Conservation (phyloP, 2,113 vertebrate species). For the Himantopus leucocephalus region DNA sequence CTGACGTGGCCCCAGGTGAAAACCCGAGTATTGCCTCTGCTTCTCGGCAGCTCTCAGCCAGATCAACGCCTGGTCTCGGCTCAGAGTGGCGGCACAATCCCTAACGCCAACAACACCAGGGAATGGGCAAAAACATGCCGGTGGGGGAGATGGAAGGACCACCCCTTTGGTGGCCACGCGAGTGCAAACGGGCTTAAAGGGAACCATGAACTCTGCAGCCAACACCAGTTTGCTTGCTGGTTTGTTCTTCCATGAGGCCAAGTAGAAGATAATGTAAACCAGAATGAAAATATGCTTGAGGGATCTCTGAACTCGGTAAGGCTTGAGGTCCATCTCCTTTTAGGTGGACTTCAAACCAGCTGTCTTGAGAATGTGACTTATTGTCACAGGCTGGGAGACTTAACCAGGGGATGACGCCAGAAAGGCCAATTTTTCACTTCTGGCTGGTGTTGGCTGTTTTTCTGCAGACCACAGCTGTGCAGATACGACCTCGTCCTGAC, state of each 20-base stretch:
- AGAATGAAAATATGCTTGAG: background rate
- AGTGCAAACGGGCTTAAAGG: too few relatives aligned
- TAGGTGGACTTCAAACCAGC: background rate
- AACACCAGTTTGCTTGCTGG: background rate
- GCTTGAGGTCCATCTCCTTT: background rate
- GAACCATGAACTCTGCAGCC: background rate
- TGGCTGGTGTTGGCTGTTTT: background rate
- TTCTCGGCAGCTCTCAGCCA: background rate
- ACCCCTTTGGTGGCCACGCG: fast-evolving
- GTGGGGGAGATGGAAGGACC: background rate
- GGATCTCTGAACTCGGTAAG: too few relatives aligned
- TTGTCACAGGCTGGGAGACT: background rate
- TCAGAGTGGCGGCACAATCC: background rate
- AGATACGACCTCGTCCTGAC: slow-evolving; percentile 84
- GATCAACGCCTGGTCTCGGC: background rate
- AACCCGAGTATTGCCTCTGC: background rate
- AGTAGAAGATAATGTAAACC: fast-evolving
- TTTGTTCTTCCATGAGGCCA: background rate
- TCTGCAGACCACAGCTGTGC: slow-evolving; percentile 82
- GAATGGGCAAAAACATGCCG: background rate
- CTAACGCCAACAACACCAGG: fast-evolving
- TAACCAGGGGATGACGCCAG: fast-evolving
- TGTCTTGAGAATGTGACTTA: background rate
- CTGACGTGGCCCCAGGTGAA: background rate
- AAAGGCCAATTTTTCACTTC: fast-evolving